Conservation (phyloP, 1,140 invertebrate species). For the Coenobita brevimanus region DNA sequence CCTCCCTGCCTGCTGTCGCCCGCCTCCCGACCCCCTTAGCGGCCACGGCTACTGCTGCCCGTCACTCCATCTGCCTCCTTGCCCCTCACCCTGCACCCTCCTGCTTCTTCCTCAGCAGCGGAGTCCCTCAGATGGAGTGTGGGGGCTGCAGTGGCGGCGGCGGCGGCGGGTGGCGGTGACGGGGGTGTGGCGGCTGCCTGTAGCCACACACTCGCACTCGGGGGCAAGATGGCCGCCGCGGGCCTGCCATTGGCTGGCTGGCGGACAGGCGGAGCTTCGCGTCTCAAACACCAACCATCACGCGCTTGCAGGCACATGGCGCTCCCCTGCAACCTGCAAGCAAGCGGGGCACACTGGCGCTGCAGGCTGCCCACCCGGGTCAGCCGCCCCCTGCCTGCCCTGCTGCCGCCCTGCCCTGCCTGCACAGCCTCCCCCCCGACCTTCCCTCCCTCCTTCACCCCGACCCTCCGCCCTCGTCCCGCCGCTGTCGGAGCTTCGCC, state of each 20-base stretch:
- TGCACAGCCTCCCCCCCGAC: not conserved
- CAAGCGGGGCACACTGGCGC: conserved; percentile 15
- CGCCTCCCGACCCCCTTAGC: no score
- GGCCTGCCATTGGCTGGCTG: conserved; percentile 16
- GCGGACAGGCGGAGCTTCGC: conserved; percentile 20
- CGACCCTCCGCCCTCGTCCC: not conserved
- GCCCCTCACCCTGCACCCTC: no score
- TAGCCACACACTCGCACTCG: conserved; percentile 49
- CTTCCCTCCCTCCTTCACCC: not conserved
- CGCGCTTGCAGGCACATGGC: conserved; percentile 53
- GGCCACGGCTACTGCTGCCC: no score
- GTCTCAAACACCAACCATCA: conserved; percentile 34
- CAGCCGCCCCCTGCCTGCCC: conserved; percentile 14
- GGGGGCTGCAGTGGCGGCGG: not conserved
- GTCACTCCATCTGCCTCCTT: no score
- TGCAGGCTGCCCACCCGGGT: not conserved
- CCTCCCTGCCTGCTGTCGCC: no score
- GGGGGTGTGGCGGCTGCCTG: conserved; percentile 13
- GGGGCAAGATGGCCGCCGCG: conserved; percentile 46
- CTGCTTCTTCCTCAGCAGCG: no score
- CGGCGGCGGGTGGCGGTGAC: not conserved
- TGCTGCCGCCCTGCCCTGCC: not conserved
- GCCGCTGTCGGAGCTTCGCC: no score
- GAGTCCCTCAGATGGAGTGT: no score
- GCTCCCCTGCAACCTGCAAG: conserved; percentile 45